phyloP scores from a whole-genome alignment of 2,888 invertebrate species.

The Erpobdella octoculata region DNA sequence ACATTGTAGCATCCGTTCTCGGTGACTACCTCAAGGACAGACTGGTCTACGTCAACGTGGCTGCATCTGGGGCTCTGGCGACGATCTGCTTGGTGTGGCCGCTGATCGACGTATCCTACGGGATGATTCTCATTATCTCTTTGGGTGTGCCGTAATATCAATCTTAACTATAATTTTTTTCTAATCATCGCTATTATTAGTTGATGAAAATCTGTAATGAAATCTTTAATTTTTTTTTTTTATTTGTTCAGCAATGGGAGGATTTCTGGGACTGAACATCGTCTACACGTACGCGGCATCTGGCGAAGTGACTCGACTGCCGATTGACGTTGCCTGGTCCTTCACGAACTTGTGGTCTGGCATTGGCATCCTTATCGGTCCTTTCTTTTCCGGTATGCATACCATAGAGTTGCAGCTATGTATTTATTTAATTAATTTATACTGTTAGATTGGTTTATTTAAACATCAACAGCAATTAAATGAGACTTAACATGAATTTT shows the following conservation, averaged over 20 bases:
- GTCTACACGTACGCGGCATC: conserved; percentile 43
- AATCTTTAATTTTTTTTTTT: neutral
- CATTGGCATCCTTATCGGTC: conserved; percentile 41
- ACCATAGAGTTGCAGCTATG: neutral
- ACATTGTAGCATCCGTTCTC: conserved; percentile 40
- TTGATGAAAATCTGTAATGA: neutral
- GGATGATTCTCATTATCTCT: conserved; percentile 37
- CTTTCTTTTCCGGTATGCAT: conserved; percentile 40
- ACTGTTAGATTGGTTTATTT: too few relatives aligned
- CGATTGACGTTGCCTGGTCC: conserved; percentile 42
- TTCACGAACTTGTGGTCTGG: conserved; percentile 43
- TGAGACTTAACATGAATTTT: too few relatives aligned
- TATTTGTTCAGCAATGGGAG: conserved; percentile 39
- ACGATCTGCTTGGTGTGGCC: conserved; percentile 42
- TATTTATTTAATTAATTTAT: too few relatives aligned
- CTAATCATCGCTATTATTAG: neutral
- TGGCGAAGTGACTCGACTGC: conserved; percentile 40
- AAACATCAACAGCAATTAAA: too few relatives aligned
- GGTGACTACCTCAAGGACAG: conserved; percentile 41
- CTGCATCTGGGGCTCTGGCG: conserved; percentile 37
- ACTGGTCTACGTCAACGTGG: conserved; percentile 39
- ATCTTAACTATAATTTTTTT: neutral
- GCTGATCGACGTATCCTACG: conserved; percentile 39
- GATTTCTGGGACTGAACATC: conserved; percentile 41
- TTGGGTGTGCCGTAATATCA: conserved; percentile 34